Conservation (phyloP, 2,797 vertebrate species). For the Hozukius guyotensis region DNA sequence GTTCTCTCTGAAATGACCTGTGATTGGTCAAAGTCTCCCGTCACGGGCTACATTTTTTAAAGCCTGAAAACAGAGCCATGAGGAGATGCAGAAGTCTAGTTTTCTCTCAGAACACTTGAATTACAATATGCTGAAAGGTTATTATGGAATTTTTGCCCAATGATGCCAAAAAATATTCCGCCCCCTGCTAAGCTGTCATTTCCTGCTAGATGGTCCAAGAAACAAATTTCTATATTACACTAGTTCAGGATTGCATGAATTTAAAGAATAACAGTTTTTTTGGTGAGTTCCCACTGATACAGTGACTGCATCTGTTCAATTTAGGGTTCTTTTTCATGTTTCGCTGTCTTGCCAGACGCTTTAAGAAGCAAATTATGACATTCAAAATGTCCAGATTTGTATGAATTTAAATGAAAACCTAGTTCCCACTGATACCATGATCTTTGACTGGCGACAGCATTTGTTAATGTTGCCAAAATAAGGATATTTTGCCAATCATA, state of each 20-base stretch:
- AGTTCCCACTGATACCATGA: neutral
- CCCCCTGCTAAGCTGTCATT: neutral
- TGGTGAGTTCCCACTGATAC: no score
- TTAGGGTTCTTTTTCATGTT: neutral
- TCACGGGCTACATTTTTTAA: no score
- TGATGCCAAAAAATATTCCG: no score
- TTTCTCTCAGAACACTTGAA: no score
- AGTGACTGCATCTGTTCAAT: neutral
- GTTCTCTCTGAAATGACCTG: no score
- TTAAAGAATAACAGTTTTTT: neutral
- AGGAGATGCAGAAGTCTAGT: no score
- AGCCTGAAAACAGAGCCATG: no score
- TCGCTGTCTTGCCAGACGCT: neutral
- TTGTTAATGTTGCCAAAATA: neutral
- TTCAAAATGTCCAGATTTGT: neutral
- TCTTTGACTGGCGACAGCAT: neutral
- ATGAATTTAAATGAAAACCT: neutral
- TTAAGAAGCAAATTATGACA: neutral
- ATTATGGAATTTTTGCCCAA: no score
- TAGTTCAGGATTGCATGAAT: neutral
- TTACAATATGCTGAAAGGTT: no score
- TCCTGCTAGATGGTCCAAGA: neutral
- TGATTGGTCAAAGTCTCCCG: no score
- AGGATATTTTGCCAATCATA: neutral
- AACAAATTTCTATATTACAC: fast-evolving